Evolutionary conservation across 2,888 invertebrate species (phyloP), one percentile per base, ranked within the genome.

Genomic region (Trichopoda pennipes): DNA sequence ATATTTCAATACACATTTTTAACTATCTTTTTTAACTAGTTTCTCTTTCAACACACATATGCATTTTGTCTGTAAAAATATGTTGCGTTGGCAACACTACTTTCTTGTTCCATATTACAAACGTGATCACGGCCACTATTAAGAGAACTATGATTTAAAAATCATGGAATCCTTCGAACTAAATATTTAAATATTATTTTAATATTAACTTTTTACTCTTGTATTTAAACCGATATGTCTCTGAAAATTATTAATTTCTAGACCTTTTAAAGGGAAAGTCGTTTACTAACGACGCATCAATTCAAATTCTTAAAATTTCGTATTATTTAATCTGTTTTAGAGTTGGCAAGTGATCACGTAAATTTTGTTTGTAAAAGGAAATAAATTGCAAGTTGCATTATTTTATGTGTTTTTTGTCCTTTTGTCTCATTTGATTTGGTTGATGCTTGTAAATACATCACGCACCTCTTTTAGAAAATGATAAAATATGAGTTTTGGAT

Each of bases 341-440:
- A 70, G 47, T 70, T 70, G 23, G 28, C 42, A 78, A 66, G 60
- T 64, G 38, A 38, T 53, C 72, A 68, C 66, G 72, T 77, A 70
- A 70, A 70, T 49, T 53, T 53, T 32, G n/a, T 49, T 53, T 35
- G 64, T 49, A 16, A 10, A 70, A 80, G 38, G 70, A 64, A 70
- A 38, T 70, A 75, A 64, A 58, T 60, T 80, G 19, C 70, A 81
- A 53, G 19, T 44, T 69, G 14, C 28, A 35, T 12, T 28, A 32
- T 53, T 17, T 47, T 55, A 17, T 12, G 44, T 35, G 55, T 23
- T 12, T 47, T 32, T 58, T 55, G 51, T 63, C n/a, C 47, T 60
- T 53, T 28, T 28, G 1, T 28, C 28, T 28, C 23, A 7, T 28
- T 28, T 28, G 28, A 28, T 28, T 60, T 23, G 23, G 14, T 61